These are phyloP conservation scores for Arnoldichthys spilopterus DNA, from an alignment of 2,797 vertebrate species.

Conservation along the genomic window DNA sequence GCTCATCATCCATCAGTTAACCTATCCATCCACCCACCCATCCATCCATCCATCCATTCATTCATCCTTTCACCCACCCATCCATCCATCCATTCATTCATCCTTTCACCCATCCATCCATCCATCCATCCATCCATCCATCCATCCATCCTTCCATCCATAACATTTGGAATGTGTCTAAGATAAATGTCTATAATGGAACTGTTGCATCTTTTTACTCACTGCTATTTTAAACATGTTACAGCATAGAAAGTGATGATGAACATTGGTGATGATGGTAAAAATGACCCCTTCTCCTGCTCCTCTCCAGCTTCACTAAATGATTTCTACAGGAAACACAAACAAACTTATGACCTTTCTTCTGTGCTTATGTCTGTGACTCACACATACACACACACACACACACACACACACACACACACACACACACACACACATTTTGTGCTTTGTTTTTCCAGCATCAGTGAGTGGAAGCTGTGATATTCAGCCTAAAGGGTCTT, in stretches of 20 bases:
- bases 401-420: background rate
- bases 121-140: background rate
- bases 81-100: no score
- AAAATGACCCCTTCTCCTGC: background rate
- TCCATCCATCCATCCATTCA: no score
- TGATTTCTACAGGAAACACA: slow-evolving; percentile 11
- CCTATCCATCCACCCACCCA: no score
- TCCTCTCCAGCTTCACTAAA: background rate
- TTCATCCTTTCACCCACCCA: no score
- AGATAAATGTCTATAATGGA: background rate
- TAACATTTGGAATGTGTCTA: background rate
- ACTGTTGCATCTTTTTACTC: background rate
- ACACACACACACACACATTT: background rate
- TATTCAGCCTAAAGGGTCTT: slow-evolving; percentile 39
- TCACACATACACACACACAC: background rate
- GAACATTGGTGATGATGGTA: background rate
- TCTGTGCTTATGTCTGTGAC: background rate
- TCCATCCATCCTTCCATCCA: background rate
- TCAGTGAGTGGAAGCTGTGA: slow-evolving; percentile 36
- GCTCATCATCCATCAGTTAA: background rate
- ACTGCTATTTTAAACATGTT: background rate
- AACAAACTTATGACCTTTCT: slow-evolving; percentile 5
- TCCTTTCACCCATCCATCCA: background rate
- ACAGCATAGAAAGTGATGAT: slow-evolving; percentile 1
- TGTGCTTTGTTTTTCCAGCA: background rate